These are phyloP conservation scores for Arvicanthis niloticus DNA, from an alignment of 2,113 vertebrate species.

Conservation along the genomic window DNA sequence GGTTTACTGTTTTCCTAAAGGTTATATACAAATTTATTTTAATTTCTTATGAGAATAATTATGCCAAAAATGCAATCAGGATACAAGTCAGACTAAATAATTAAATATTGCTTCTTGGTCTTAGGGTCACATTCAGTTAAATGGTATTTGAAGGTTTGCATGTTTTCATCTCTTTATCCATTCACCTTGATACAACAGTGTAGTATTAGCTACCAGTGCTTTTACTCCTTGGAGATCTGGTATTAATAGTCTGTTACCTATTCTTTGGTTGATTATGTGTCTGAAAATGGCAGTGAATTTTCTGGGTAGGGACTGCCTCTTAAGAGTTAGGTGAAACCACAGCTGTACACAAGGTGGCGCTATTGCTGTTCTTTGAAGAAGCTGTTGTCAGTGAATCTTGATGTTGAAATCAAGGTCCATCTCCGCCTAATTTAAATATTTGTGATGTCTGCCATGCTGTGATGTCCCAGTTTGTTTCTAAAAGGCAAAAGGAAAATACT, in stretches of 20 bases:
- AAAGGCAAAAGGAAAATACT: background rate
- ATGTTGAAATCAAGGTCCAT: background rate
- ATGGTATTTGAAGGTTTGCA: slow-evolving; percentile 15
- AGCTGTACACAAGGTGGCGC: slow-evolving; percentile 48
- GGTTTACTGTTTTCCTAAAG: background rate
- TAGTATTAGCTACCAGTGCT: background rate
- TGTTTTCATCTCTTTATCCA: background rate
- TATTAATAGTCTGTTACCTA: background rate
- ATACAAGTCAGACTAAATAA: background rate
- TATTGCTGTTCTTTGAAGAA: background rate
- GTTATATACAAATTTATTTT: slow-evolving; percentile 8
- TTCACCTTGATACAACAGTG: background rate
- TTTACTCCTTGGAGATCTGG: background rate
- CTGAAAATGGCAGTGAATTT: background rate
- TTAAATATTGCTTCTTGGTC: background rate
- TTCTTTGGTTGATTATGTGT: background rate
- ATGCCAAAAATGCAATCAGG: background rate
- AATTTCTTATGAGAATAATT: slow-evolving; percentile 31
- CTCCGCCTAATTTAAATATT: background rate
- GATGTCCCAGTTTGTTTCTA: background rate
- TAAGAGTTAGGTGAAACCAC: background rate
- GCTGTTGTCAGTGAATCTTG: background rate
- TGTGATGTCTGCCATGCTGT: background rate
- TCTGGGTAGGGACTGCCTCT: background rate
- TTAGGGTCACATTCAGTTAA: slow-evolving; percentile 1